Evolutionary conservation across 2,888 invertebrate species (phyloP).

Genomic region (Galeruca laticollis): DNA sequence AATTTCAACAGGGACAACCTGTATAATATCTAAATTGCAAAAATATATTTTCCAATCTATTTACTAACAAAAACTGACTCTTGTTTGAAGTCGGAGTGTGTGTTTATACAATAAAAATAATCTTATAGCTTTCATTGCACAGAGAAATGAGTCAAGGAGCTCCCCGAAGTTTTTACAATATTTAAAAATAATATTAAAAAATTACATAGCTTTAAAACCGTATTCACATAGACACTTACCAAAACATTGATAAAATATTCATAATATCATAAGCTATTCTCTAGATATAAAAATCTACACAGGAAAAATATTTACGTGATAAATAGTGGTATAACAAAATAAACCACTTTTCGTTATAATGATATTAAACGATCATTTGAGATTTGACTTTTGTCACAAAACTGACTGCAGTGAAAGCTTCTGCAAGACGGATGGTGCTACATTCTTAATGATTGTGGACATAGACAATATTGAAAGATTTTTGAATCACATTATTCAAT

Average conservation of each 20-base stretch:
- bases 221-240: not conserved
- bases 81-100: too few relatives aligned
- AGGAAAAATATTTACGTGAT: conserved; percentile 4
- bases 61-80: too few relatives aligned
- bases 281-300: conserved; percentile 8
- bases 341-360: not conserved
- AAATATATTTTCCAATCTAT: too few relatives aligned
- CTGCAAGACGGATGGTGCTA: too few relatives aligned
- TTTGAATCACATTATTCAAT: too few relatives aligned
- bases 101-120: not conserved
- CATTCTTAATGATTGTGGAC: too few relatives aligned
- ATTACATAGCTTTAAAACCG: not conserved
- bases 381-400: not conserved
- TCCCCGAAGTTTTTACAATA: not conserved
- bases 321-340: not conserved
- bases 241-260: not conserved
- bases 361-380: too few relatives aligned
- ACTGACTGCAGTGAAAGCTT: too few relatives aligned
- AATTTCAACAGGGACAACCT: too few relatives aligned
- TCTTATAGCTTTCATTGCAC: not conserved
- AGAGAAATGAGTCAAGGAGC: not conserved
- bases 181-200: not conserved
- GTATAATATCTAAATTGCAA: too few relatives aligned
- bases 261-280: not conserved
- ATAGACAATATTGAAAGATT: too few relatives aligned